phyloP scores from a whole-genome alignment of 2,113 vertebrate genomes.

The Orycteropus afer region DNA sequence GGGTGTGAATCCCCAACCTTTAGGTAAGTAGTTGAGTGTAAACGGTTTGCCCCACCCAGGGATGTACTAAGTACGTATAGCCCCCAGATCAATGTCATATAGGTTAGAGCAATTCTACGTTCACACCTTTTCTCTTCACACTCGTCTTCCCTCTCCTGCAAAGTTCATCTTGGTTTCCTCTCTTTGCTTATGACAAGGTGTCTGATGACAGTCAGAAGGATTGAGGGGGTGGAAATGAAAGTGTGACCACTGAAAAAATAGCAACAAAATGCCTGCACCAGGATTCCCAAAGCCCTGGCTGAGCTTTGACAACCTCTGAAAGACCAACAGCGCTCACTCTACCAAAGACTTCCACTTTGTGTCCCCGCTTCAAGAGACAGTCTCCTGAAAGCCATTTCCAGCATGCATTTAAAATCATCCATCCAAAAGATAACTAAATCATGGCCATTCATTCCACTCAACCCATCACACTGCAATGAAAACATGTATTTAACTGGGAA shows the following conservation, averaged over 20 bases:
- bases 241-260: constrained; percentile 3
- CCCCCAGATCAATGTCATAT: not conserved
- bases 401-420: constrained; percentile 83
- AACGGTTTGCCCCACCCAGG: not conserved
- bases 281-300: constrained; percentile 16
- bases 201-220: not conserved
- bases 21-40: not conserved
- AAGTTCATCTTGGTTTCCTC: not conserved
- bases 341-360: constrained; percentile 76
- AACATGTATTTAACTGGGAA: constrained; percentile 83
- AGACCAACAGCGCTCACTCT: constrained; percentile 75
- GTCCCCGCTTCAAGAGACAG: constrained; percentile 81
- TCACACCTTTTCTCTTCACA: not conserved
- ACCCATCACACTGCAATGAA: constrained; percentile 76
- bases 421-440: constrained; percentile 85
- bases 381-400: constrained; percentile 84
- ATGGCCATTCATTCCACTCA: constrained; percentile 79
- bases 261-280: constrained; percentile 16
- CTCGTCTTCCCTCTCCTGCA: not conserved
- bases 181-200: not conserved
- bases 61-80: not conserved
- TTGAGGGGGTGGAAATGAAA: not conserved
- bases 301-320: constrained; percentile 31
- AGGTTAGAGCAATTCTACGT: not conserved
- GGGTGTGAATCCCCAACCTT: not conserved